These are phyloP conservation scores for Trinectes maculatus DNA, from an alignment of 2,113 vertebrate genomes.

Conservation along the genomic window DNA sequence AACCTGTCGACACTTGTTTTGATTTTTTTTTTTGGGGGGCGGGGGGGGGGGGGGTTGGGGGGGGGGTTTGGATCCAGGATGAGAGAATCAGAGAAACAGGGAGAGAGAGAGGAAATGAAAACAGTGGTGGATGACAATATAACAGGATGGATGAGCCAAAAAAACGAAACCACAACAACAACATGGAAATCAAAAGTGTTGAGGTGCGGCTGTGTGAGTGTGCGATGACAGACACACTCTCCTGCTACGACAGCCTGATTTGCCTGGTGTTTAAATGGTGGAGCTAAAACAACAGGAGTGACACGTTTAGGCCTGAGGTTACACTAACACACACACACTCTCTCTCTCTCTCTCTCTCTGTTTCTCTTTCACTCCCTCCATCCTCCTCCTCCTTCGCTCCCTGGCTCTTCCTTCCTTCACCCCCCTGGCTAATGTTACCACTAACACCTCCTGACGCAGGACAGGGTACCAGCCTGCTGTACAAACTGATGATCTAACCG, in stretches of 20 bases:
- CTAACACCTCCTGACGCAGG: constrained; percentile 71
- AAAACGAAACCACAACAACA: background rate
- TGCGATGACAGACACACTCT: constrained; percentile 42
- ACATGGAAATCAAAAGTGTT: background rate
- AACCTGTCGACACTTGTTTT: background rate
- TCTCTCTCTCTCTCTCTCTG: constrained; percentile 24
- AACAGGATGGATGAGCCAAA: background rate
- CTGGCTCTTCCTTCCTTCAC: constrained; percentile 56
- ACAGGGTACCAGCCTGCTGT: constrained; percentile 67
- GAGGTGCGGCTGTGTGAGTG: constrained; percentile 8
- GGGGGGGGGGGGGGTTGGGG: too few species aligned
- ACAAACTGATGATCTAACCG: constrained; percentile 73
- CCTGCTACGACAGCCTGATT: constrained; percentile 55
- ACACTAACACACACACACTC: constrained; percentile 45
- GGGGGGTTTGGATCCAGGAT: too few species aligned
- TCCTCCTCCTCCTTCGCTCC: background rate
- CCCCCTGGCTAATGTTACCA: constrained; percentile 62
- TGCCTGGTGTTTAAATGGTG: constrained; percentile 53
- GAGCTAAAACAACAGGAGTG: constrained; percentile 65
- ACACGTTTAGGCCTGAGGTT: constrained; percentile 53
- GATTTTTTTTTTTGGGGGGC: too few species aligned
- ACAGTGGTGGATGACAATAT: background rate
- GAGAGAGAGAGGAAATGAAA: background rate
- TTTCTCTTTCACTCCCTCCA: constrained; percentile 19
- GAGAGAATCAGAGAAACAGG: background rate